Percentiles rank a stretch among this genome's conserved stretches.
phyloP scores from a whole-genome alignment of 2,113 vertebrate species.

The Pycnonotus jocosus region DNA sequence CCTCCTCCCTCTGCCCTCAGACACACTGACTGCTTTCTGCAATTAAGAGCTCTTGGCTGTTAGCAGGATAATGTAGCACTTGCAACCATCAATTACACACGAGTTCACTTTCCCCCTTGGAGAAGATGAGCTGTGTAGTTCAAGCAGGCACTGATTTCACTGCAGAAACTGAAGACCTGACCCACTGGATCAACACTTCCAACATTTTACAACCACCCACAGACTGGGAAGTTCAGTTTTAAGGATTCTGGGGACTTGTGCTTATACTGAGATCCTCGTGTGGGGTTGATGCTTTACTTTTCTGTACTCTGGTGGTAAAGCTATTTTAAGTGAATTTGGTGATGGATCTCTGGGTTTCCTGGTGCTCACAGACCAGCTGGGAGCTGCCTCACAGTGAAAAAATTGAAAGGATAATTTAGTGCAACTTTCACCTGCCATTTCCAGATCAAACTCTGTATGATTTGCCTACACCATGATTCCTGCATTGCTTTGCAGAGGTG shows the following conservation, averaged over 20 bases:
- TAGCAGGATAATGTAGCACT: neutral
- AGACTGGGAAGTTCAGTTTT: neutral
- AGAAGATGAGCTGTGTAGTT: neutral
- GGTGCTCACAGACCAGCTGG: neutral
- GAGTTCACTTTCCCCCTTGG: neutral
- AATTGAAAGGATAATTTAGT: neutral
- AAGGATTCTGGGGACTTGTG: neutral
- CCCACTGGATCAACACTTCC: neutral
- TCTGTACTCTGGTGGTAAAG: neutral
- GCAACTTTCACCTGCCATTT: neutral
- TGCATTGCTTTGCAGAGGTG: neutral
- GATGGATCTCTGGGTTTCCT: neutral
- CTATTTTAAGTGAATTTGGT: neutral
- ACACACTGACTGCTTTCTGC: neutral
- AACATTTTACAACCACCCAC: neutral
- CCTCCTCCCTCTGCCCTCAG: neutral
- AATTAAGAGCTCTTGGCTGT: neutral
- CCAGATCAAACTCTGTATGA: neutral
- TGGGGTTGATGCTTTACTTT: neutral
- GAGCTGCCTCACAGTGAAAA: neutral
- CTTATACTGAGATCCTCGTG: neutral
- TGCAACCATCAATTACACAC: neutral
- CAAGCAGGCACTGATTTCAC: accelerated
- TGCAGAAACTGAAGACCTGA: neutral
- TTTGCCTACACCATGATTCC: neutral